These are phyloP conservation scores for Ophiodon elongatus DNA, from an alignment of 2,113 vertebrate genomes.

Conservation along the genomic window DNA sequence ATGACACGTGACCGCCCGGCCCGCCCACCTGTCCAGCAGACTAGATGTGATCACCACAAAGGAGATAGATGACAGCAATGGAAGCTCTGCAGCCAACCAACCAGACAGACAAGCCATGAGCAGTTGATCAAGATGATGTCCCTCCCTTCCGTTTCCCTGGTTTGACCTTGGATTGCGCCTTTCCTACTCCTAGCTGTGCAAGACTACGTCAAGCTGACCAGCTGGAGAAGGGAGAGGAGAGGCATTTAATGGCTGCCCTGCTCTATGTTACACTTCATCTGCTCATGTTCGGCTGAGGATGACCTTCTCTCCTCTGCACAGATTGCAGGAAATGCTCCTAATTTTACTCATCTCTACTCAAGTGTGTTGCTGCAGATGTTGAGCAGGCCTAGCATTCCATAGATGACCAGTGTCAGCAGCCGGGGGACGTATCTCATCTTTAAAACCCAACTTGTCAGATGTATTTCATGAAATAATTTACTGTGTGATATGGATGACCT, in stretches of 20 bases:
- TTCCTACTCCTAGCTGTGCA: slow-evolving; percentile 42
- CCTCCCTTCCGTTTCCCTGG: slow-evolving; percentile 23
- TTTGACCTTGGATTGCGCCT: slow-evolving; percentile 71
- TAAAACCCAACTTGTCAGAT: slow-evolving; percentile 67
- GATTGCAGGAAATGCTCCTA: slow-evolving; percentile 78
- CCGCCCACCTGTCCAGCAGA: slow-evolving; percentile 26
- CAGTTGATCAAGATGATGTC: slow-evolving; percentile 61
- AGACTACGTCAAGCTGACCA: slow-evolving; percentile 52
- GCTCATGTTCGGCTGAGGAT: slow-evolving; percentile 55
- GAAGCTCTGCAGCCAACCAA: slow-evolving; percentile 36
- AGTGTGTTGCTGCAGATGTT: slow-evolving; percentile 77
- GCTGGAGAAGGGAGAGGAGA: slow-evolving; percentile 50
- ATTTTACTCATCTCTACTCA: slow-evolving; percentile 70
- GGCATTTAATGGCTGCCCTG: slow-evolving; percentile 61
- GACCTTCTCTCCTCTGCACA: slow-evolving; percentile 58
- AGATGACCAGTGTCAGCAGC: slow-evolving; percentile 67
- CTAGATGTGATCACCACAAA: slow-evolving; percentile 35
- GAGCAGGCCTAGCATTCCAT: slow-evolving; percentile 71
- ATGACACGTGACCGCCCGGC: slow-evolving; percentile 9
- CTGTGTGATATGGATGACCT: slow-evolving; percentile 67
- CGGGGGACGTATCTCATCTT: slow-evolving; percentile 70
- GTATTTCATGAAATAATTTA: slow-evolving; percentile 58
- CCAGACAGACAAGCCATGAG: slow-evolving; percentile 42
- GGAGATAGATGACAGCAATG: slow-evolving; percentile 41
- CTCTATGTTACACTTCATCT: slow-evolving; percentile 67